A percentile compares a stretch with the other conserved stretches of the same genome.
Evolutionary conservation across 2,797 vertebrate genomes (phyloP).

Genomic region (Gallinago solitaria): DNA sequence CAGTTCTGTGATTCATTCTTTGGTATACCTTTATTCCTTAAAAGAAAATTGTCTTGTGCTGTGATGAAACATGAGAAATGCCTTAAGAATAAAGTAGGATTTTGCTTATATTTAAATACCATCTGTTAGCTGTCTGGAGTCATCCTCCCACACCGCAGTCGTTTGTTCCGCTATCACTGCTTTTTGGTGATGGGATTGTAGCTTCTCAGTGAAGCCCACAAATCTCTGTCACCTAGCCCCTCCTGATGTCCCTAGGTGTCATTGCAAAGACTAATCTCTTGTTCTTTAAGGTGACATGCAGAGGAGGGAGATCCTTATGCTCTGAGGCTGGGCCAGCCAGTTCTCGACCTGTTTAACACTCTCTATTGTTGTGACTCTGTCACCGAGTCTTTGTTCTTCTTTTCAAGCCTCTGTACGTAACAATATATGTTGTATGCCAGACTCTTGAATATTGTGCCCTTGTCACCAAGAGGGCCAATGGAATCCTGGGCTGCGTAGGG

Average conservation of each 20-base stretch:
- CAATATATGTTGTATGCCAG: rapidly evolving
- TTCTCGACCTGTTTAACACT: not conserved
- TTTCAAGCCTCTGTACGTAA: not conserved
- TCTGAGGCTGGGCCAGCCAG: not conserved
- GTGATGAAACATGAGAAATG: not conserved
- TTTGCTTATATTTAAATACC: not conserved
- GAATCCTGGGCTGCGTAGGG: no score
- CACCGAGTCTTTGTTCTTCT: not conserved
- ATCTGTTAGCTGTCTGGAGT: not conserved
- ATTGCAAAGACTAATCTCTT: not conserved
- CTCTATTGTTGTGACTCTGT: not conserved
- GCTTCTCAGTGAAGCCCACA: not conserved
- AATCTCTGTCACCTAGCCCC: not conserved
- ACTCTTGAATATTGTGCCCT: not conserved
- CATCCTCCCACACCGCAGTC: not conserved
- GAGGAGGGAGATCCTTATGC: not conserved
- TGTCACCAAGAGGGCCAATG: no score
- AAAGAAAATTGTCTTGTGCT: not conserved
- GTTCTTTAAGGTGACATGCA: not conserved
- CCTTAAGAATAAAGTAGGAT: not conserved
- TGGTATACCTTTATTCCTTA: not conserved
- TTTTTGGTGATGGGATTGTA: not conserved
- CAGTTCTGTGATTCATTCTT: not conserved
- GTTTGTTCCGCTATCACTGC: not conserved
- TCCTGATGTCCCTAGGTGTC: not conserved